A percentile compares a stretch with the other conserved stretches of the same genome.
Conservation (phyloP, 1,140 invertebrate species). For the Schlechtendalia chinensis region DNA sequence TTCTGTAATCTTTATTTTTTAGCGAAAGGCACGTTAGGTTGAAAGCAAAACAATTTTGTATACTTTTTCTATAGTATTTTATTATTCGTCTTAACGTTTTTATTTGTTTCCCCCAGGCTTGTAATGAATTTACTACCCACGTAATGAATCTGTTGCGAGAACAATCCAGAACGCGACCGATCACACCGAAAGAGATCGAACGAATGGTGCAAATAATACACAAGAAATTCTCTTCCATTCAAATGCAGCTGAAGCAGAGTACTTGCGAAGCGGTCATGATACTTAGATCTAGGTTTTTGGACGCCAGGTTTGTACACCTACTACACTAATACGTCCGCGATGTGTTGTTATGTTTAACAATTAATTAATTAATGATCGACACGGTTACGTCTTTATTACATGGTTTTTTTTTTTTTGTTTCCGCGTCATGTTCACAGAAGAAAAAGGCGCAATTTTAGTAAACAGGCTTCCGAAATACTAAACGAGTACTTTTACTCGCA, state of each 20-base stretch:
- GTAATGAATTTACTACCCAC: slow-evolving; percentile 99
- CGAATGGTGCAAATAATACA: slow-evolving; percentile 99
- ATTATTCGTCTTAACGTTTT: too few relatives aligned
- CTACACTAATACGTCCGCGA: too few relatives aligned
- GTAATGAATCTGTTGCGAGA: slow-evolving; percentile 97
- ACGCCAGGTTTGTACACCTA: slow-evolving; percentile 69
- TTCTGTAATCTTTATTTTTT: too few relatives aligned
- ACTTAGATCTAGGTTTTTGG: slow-evolving; percentile 87
- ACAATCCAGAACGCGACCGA: slow-evolving; percentile 94
- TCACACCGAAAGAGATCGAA: slow-evolving; percentile 96
- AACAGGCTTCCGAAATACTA: slow-evolving; percentile 98
- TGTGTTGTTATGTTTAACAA: too few relatives aligned
- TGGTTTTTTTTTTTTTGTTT: background rate
- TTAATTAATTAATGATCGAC: too few relatives aligned
- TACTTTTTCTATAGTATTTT: too few relatives aligned
- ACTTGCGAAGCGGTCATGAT: slow-evolving; percentile 99
- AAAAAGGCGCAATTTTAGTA: slow-evolving; percentile 98
- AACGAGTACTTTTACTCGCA: slow-evolving; percentile 99
- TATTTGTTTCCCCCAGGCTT: slow-evolving; percentile 76
- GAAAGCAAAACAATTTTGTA: too few relatives aligned
- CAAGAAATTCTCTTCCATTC: slow-evolving; percentile 99
- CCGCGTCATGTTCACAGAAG: slow-evolving; percentile 67
- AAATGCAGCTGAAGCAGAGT: slow-evolving; percentile 99
- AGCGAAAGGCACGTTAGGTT: too few relatives aligned
- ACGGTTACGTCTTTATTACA: background rate